A percentile compares a stretch with the other conserved stretches of the same genome.
phyloP scores from a whole-genome alignment of 2,888 invertebrate genomes.

The Norana najaformis region DNA sequence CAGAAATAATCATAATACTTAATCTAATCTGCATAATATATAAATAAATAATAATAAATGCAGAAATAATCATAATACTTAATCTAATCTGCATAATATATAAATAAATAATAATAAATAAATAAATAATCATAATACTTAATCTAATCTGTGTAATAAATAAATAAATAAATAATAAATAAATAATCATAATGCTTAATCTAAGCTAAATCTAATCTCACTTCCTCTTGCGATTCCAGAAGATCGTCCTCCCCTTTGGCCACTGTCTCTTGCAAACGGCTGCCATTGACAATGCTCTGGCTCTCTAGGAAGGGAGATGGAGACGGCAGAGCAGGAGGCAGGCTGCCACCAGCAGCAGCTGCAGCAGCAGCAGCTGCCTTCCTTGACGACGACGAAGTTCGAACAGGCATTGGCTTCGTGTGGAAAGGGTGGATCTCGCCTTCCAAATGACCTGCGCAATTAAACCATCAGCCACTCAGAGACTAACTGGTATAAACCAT shows the following conservation, averaged over 20 bases:
- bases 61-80: no score
- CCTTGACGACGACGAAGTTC: slow-evolving; percentile 54
- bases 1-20: no score
- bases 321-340: neutral
- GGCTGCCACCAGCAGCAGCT: neutral
- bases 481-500: neutral
- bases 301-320: neutral
- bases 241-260: neutral
- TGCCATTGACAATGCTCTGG: neutral
- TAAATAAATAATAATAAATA: neutral
- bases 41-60: neutral
- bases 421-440: slow-evolving; percentile 48
- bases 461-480: neutral
- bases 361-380: slow-evolving; percentile 41
- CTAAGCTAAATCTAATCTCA: neutral
- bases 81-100: neutral
- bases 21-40: neutral
- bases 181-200: no score
- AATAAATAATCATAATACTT: neutral
- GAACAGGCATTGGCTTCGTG: slow-evolving; percentile 55
- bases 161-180: no score
- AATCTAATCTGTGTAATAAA: no score
- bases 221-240: neutral
- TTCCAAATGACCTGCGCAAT: neutral
- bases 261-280: neutral